Evolutionary conservation across 2,888 invertebrate genomes (phyloP).

Genomic region (Hydroisotoma schaefferi): DNA sequence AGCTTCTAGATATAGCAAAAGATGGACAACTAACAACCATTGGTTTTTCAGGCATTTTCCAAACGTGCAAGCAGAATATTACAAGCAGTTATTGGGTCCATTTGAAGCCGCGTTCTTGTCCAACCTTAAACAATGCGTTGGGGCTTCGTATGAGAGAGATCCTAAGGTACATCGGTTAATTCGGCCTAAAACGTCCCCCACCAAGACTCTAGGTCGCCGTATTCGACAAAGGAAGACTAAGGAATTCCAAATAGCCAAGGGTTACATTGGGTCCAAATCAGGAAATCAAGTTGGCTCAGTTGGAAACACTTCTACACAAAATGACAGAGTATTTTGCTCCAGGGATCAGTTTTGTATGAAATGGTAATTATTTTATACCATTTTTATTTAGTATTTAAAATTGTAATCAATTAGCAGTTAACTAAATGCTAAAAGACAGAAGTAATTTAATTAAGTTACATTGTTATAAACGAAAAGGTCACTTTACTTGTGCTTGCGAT

Average conservation of each 20-base stretch:
- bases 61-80: slow-evolving; percentile 17
- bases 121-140: slow-evolving; percentile 26
- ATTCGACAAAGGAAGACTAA: slow-evolving; percentile 1
- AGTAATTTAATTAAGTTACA: too few species aligned
- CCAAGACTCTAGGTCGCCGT: not conserved
- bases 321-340: not conserved
- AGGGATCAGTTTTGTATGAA: slow-evolving; percentile 2
- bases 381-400: too few species aligned
- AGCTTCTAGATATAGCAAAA: not conserved
- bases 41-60: slow-evolving; percentile 27
- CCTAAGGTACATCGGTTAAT: not conserved
- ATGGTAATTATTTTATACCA: too few species aligned
- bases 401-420: too few species aligned
- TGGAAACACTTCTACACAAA: not conserved
- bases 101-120: slow-evolving; percentile 24
- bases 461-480: too few species aligned
- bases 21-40: too few species aligned
- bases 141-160: slow-evolving; percentile 15
- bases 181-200: not conserved
- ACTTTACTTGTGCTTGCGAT: too few species aligned
- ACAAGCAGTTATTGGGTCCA: slow-evolving; percentile 28
- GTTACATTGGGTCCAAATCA: not conserved
- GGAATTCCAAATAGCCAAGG: not conserved
- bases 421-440: too few species aligned
- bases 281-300: not conserved